Evolutionary conservation across 2,888 invertebrate species (phyloP), one percentile per base, ranked within the genome.

Genomic region (Timandra comae): DNA sequence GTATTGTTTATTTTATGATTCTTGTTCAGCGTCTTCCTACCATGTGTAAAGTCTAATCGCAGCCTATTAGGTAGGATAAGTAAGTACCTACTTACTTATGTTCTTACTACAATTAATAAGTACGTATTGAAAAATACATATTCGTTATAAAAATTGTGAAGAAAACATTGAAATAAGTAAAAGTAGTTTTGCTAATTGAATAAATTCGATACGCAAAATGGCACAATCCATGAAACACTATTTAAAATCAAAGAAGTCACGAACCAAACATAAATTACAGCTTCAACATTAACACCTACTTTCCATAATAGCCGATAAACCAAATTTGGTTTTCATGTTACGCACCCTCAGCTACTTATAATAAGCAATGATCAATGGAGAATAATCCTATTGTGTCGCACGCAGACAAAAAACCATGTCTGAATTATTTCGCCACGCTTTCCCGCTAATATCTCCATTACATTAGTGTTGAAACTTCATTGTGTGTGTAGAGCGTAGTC

Each of bases 251-350:
- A 57, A 67, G 65, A 72, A 80, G 81, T 84, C 85, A 85, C 81
- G 82, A 76, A 72, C 65, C 46, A 37, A 59, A 64, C 57, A 82
- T 85, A 85, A 82, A 85, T 84, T 71, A 77, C 69, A 66, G 56
- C 63, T 73, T 63, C 70, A 69, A 77, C 79, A 84, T 82, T 81
- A 82, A 75, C 85, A 84, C 84, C 82, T 82, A 82, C 79, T 84
- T 81, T 80, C 80, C 85, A 84, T 85, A 84, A 84, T 79, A 79
- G 80, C 76, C 84, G 84, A 84, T 84, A 84, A 84, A 84, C 84
- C 82, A 85, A 85, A 85, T 85, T 85, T 84, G 80, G 82, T 84
- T 85, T 85, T 78, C 84, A 80, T 84, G 84, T 85, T 72, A 69
- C 79, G 67, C 79, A 80, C 84, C 84, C 85, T 82, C 72, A 64